A percentile compares a stretch with the other conserved stretches of the same genome.
phyloP scores from a whole-genome alignment of 35 echinoderm and acorn worm species.

The Apostichopus japonicus region DNA sequence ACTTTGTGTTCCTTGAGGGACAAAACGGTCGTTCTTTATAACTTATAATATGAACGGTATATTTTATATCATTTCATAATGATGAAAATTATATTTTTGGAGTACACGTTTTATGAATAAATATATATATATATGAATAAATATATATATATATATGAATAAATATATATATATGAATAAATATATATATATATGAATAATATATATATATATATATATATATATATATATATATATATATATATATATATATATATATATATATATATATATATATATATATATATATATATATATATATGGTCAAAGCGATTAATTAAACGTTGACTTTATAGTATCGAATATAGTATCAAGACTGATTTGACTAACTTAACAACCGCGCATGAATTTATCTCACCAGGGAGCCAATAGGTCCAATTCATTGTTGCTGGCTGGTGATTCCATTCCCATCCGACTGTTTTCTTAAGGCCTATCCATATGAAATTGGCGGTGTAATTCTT shows the following conservation, averaged over 20 bases:
- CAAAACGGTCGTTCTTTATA: not conserved
- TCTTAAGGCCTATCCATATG: not conserved
- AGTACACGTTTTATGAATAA: not conserved
- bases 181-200: too few species aligned
- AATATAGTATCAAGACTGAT: not conserved
- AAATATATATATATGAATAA: too few species aligned
- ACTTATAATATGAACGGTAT: not conserved
- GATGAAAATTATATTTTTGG: not conserved
- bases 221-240: too few species aligned
- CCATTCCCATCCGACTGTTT: not conserved
- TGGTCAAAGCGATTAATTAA: not conserved
- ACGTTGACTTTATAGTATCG: not conserved
- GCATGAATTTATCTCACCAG: not conserved
- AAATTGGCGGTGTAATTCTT: not conserved
- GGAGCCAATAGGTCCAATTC: not conserved
- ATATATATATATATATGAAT: too few species aligned
- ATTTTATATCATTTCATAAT: not conserved
- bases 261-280: too few species aligned
- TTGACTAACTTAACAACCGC: not conserved
- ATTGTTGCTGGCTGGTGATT: not conserved
- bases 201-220: too few species aligned
- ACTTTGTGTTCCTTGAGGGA: not conserved
- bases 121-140: too few species aligned
- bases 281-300: too few species aligned
- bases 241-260: too few species aligned